These are phyloP conservation scores for Zapornia atra DNA, from an alignment of 2,113 vertebrate genomes.

Conservation along the genomic window DNA sequence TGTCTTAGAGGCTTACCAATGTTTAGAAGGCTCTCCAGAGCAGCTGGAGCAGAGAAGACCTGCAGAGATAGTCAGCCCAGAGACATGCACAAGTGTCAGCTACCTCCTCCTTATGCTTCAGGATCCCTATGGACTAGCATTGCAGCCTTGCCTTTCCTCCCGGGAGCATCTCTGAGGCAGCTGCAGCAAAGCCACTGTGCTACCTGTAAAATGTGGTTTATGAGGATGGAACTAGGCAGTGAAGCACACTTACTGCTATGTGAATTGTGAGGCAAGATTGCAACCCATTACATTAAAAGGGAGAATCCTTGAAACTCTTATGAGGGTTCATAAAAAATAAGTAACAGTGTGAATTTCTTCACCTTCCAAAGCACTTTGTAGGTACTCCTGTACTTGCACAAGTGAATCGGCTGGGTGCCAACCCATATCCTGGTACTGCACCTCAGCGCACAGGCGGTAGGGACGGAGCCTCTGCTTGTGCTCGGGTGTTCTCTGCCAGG, in stretches of 20 bases:
- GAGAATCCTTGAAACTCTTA: background rate
- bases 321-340: background rate
- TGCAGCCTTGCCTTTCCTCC: background rate
- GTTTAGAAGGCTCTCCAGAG: background rate
- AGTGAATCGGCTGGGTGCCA: background rate
- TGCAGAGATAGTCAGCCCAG: background rate
- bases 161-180: background rate
- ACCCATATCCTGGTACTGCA: rapidly evolving
- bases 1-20: background rate
- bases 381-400: background rate
- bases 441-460: background rate
- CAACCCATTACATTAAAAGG: background rate
- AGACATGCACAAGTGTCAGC: background rate
- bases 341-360: background rate
- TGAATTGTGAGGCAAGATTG: background rate
- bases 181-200: background rate
- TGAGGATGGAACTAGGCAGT: background rate
- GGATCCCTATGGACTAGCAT: background rate
- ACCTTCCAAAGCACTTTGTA: background rate
- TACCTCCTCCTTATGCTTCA: background rate
- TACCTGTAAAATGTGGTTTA: background rate
- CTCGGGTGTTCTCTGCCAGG: background rate
- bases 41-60: background rate
- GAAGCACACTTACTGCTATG: background rate
- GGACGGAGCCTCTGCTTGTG: background rate